Evolutionary conservation across 2,888 invertebrate genomes (phyloP).

Genomic region (Drosophila neotestacea): DNA sequence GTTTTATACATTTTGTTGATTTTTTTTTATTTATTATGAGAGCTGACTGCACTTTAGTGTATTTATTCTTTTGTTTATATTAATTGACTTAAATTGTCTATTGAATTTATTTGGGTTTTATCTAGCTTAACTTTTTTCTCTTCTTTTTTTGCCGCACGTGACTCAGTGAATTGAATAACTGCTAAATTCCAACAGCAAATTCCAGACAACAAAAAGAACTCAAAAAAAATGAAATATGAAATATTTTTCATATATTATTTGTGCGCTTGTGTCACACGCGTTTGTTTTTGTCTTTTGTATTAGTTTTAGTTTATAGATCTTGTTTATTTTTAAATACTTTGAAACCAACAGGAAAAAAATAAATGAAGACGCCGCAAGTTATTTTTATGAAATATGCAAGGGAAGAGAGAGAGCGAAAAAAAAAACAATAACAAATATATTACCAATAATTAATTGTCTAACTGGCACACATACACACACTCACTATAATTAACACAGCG

Average conservation of each 20-base stretch:
- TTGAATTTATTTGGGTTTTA: neutral
- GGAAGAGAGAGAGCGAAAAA: conserved; percentile 3
- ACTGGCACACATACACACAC: conserved; percentile 31
- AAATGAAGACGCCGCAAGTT: conserved; percentile 27
- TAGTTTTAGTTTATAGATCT: conserved; percentile 11
- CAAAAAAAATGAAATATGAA: conserved; percentile 15
- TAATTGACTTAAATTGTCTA: neutral
- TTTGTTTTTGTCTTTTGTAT: conserved; percentile 6
- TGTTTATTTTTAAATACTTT: conserved; percentile 18
- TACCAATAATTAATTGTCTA: conserved; percentile 59
- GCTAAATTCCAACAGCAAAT: neutral
- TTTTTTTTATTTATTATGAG: conserved; percentile 6
- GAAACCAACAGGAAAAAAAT: neutral
- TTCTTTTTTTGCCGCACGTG: conserved; percentile 43
- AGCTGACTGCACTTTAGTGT: conserved; percentile 17
- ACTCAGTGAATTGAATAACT: conserved; percentile 37
- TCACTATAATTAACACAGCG: conserved; percentile 5
- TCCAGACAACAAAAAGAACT: conserved; percentile 12
- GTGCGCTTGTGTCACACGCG: conserved; percentile 1
- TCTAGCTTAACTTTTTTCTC: neutral
- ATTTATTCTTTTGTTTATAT: conserved; percentile 8
- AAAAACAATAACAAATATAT: conserved; percentile 37
- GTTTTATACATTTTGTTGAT: conserved; percentile 18
- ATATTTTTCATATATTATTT: conserved; percentile 1
- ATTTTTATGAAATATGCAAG: conserved; percentile 35